A percentile compares a stretch with the other conserved stretches of the same genome.
phyloP scores from a whole-genome alignment of 2,888 invertebrate species.

The Ophonus ardosiacus region DNA sequence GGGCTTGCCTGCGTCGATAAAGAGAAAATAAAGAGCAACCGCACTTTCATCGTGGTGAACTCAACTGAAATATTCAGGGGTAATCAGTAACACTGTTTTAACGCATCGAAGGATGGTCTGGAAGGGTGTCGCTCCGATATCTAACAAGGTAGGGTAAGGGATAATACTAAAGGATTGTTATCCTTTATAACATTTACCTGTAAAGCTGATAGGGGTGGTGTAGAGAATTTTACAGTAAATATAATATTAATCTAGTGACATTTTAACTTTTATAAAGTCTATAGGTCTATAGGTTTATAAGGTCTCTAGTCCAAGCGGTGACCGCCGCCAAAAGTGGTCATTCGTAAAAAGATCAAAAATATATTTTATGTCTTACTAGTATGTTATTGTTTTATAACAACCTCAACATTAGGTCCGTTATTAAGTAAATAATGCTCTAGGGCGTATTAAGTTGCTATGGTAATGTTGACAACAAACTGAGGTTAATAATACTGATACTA shows the following conservation, averaged over 20 bases:
- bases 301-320: too few relatives aligned
- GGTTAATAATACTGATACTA: too few relatives aligned
- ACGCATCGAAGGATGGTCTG: not conserved
- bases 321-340: too few relatives aligned
- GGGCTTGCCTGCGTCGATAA: not conserved
- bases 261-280: too few relatives aligned
- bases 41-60: not conserved
- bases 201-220: not conserved
- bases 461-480: too few relatives aligned
- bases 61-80: not conserved
- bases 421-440: too few relatives aligned
- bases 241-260: not conserved
- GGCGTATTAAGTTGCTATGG: too few relatives aligned
- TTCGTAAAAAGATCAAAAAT: too few relatives aligned
- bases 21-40: not conserved
- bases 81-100: not conserved
- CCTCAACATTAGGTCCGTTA: too few relatives aligned
- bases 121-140: not conserved
- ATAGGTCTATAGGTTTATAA: too few relatives aligned
- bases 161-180: not conserved
- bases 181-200: not conserved
- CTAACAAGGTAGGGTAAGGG: not conserved
- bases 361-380: too few relatives aligned
- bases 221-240: not conserved
- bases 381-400: too few relatives aligned